These are phyloP conservation scores for Cyphomyrus plagiostoma DNA, from an alignment of 2,113 vertebrate species.

Conservation along the genomic window DNA sequence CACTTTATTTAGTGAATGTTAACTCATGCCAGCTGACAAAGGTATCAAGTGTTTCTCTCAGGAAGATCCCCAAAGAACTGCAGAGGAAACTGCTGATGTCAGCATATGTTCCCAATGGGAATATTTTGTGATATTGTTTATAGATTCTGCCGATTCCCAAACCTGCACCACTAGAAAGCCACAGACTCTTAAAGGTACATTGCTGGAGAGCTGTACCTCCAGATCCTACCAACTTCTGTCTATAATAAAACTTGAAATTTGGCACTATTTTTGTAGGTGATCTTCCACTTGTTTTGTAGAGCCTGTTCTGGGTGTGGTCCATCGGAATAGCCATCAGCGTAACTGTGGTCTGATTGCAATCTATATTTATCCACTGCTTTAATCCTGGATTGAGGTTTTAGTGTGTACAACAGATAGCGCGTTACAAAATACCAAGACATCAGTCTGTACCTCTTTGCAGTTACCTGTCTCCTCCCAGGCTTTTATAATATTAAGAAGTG, in stretches of 20 bases:
- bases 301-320: conserved; percentile 23
- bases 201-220: background rate
- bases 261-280: background rate
- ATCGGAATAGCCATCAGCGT: conserved; percentile 37
- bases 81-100: background rate
- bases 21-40: background rate
- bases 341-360: conserved; percentile 13
- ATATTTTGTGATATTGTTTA: background rate
- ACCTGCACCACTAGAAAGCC: background rate
- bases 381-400: conserved; percentile 58
- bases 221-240: background rate
- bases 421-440: conserved; percentile 21
- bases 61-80: background rate
- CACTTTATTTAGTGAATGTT: background rate
- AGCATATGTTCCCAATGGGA: conserved; percentile 8
- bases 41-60: background rate
- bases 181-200: background rate
- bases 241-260: background rate
- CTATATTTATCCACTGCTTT: conserved; percentile 40
- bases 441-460: background rate
- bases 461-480: background rate
- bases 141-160: background rate
- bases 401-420: conserved; percentile 32
- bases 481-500: background rate
- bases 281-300: background rate